Evolutionary conservation across 1,140 invertebrate species (phyloP).

Genomic region (Thrips palmi): DNA sequence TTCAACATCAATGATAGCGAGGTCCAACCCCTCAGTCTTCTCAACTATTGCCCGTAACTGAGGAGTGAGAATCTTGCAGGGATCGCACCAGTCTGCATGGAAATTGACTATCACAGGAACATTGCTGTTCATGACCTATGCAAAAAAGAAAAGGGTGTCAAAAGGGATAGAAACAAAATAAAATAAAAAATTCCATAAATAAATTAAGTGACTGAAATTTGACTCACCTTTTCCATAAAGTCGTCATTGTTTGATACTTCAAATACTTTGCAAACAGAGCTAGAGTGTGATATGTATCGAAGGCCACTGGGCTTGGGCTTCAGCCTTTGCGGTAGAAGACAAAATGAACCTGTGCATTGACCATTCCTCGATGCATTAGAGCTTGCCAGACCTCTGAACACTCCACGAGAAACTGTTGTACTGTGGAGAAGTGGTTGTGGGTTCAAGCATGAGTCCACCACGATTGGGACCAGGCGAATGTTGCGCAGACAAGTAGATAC

Average conservation of each 20-base stretch:
- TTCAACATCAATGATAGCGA: conserved; percentile 88
- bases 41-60: conserved; percentile 68
- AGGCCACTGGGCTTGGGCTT: too few species aligned
- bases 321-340: too few species aligned
- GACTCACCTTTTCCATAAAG: conserved; percentile 41
- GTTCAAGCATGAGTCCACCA: too few species aligned
- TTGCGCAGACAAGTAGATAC: conserved; percentile 19
- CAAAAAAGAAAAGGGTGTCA: conserved; percentile 2
- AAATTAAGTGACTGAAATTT: neutral
- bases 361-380: too few species aligned
- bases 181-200: neutral
- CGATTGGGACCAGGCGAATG: too few species aligned
- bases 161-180: conserved; percentile 1
- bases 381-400: too few species aligned
- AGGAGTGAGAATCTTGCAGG: conserved; percentile 85
- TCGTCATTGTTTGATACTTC: conserved; percentile 31
- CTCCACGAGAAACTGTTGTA: too few species aligned
- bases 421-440: too few species aligned
- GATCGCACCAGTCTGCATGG: conserved; percentile 87
- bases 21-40: conserved; percentile 53
- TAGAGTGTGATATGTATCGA: conserved; percentile 14
- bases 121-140: conserved; percentile 44
- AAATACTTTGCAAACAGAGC: conserved; percentile 18
- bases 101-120: conserved; percentile 73
- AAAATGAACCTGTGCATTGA: too few species aligned